These are phyloP conservation scores for Synergus japonicus DNA, from an alignment of 2,888 invertebrate species.

Conservation along the genomic window DNA sequence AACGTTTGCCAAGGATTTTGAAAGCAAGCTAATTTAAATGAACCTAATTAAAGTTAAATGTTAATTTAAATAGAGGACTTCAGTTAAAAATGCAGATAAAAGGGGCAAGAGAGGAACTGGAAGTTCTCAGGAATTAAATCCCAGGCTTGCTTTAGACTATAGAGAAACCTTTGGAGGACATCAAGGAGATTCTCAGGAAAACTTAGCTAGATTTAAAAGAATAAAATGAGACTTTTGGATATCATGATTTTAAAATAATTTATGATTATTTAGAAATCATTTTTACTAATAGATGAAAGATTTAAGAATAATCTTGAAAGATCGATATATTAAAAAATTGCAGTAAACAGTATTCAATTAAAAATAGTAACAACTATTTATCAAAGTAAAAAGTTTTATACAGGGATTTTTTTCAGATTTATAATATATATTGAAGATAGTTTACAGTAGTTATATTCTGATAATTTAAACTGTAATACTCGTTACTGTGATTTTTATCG, in stretches of 20 bases:
- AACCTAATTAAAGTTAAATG: neutral
- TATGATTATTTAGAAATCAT: neutral
- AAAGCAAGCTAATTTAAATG: neutral
- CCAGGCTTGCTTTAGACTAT: slow-evolving; percentile 61
- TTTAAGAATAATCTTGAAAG: neutral
- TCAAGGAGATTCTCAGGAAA: slow-evolving; percentile 57
- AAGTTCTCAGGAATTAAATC: slow-evolving; percentile 54
- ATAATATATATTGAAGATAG: neutral
- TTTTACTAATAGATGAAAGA: neutral
- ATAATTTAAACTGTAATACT: neutral
- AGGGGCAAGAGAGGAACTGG: slow-evolving; percentile 13
- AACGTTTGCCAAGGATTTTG: no score
- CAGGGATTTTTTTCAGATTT: neutral
- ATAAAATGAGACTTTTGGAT: slow-evolving; percentile 61
- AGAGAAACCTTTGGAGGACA: slow-evolving; percentile 68
- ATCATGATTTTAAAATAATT: neutral
- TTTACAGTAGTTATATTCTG: neutral
- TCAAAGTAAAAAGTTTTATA: neutral
- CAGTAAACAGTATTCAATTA: neutral
- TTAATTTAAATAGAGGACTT: neutral
- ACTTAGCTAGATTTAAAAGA: slow-evolving; percentile 65
- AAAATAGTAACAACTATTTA: neutral
- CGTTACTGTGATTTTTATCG: neutral
- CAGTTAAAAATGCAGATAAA: neutral
- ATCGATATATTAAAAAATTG: neutral